These are phyloP conservation scores for Epiblema foenella DNA, from an alignment of 2,888 invertebrate genomes.

Conservation along the genomic window DNA sequence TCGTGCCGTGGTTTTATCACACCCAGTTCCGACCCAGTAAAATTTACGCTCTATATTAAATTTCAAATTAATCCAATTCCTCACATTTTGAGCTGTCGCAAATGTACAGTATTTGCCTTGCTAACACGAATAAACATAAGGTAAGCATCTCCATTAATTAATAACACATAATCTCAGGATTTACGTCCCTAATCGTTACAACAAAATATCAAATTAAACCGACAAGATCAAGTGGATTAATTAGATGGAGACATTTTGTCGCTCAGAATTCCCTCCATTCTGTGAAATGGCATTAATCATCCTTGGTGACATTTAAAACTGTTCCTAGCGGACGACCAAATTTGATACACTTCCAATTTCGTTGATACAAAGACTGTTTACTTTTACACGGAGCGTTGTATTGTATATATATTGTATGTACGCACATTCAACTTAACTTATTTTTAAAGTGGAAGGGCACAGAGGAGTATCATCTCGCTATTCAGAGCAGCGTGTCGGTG, in stretches of 20 bases:
- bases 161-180: conserved; percentile 7
- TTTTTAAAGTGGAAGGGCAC: neutral
- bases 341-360: conserved; percentile 10
- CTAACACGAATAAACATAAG: neutral
- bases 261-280: conserved; percentile 28
- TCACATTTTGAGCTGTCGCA: too few relatives aligned
- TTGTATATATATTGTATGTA: neutral
- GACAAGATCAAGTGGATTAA: conserved; percentile 30
- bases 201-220: conserved; percentile 31
- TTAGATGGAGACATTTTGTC: conserved; percentile 18
- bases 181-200: conserved; percentile 15
- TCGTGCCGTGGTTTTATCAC: too few relatives aligned
- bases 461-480: neutral
- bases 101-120: neutral
- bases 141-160: conserved; percentile 17
- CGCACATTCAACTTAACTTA: neutral
- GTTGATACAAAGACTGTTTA: neutral
- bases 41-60: too few relatives aligned
- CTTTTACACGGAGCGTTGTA: neutral
- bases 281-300: conserved; percentile 24
- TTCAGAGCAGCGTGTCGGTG: neutral
- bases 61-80: too few relatives aligned
- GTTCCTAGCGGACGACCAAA: conserved; percentile 1
- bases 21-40: too few relatives aligned
- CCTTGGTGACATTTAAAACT: conserved; percentile 4